Evolutionary conservation across 35 echinoderm and acorn worm species (phyloP).

Genomic region (Heliocidaris erythrogramma): DNA sequence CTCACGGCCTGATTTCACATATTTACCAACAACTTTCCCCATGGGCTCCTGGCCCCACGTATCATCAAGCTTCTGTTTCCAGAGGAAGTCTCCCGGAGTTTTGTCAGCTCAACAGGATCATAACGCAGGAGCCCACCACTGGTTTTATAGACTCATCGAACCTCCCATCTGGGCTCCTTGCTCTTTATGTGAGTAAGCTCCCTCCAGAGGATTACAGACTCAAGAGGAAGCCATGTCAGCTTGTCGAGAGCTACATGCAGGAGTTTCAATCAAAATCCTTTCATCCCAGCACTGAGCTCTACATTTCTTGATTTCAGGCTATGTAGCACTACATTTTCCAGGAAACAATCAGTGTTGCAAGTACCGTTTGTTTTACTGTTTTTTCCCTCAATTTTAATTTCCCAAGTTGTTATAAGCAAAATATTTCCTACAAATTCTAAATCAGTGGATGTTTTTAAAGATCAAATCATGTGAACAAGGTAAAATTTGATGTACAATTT

Average conservation of each 20-base stretch:
- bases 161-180: no score
- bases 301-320: not conserved
- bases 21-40: not conserved
- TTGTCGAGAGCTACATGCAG: no score
- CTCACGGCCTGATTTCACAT: slow-evolving; percentile 56
- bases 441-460: no score
- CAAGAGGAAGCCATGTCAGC: not conserved
- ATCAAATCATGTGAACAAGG: no score
- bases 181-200: no score
- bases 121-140: not conserved
- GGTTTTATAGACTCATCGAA: no score
- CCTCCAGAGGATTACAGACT: not conserved
- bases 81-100: not conserved
- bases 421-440: no score
- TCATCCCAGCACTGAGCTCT: not conserved
- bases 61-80: not conserved
- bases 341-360: no score
- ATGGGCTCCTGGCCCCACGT: not conserved
- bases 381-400: no score
- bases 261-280: not conserved
- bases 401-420: no score
- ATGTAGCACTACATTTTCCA: not conserved
- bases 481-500: no score
- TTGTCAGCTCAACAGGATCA: not conserved
- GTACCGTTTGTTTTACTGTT: no score